A percentile compares a stretch with the other conserved stretches of the same genome.
Conservation (phyloP, 2,113 vertebrate genomes). For the Irena cyanogastra region DNA sequence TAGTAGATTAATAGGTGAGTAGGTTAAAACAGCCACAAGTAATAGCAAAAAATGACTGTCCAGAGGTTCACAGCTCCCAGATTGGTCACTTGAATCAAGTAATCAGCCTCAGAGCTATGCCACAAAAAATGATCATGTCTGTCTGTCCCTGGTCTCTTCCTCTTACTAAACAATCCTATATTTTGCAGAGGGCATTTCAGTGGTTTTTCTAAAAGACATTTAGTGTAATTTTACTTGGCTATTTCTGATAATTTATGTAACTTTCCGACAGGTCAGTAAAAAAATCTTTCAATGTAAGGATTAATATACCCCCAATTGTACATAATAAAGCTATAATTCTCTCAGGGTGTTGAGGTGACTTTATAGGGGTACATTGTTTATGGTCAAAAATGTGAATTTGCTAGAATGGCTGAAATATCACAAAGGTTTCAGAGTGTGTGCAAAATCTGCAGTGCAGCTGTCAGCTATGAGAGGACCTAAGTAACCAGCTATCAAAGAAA, state of each 20-base stretch:
- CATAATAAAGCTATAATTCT: constrained; percentile 44
- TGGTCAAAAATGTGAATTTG: constrained; percentile 34
- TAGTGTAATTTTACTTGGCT: constrained; percentile 52
- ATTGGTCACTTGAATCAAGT: constrained; percentile 18
- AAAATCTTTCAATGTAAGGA: constrained; percentile 45
- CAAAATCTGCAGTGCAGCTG: background rate
- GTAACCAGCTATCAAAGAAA: background rate
- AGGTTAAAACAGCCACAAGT: constrained; percentile 55
- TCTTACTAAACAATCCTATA: constrained; percentile 44
- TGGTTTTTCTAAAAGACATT: constrained; percentile 27
- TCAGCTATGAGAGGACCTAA: background rate
- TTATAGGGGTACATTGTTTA: constrained; percentile 54
- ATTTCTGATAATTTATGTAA: constrained; percentile 55
- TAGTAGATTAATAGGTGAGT: constrained; percentile 46
- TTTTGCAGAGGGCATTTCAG: constrained; percentile 45
- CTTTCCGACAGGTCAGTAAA: constrained; percentile 43
- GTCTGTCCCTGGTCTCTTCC: constrained; percentile 32
- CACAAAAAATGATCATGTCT: constrained; percentile 37
- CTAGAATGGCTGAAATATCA: constrained; percentile 34
- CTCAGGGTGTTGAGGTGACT: constrained; percentile 19
- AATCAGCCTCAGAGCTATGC: constrained; percentile 31
- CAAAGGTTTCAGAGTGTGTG: background rate
- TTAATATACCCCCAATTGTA: constrained; percentile 48
- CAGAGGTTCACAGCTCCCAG: constrained; percentile 40
- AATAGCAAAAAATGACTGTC: constrained; percentile 26